A percentile compares a stretch with the other conserved stretches of the same genome.
These are phyloP conservation scores for Chelon auratus DNA, from an alignment of 2,797 vertebrate genomes.

Conservation along the genomic window DNA sequence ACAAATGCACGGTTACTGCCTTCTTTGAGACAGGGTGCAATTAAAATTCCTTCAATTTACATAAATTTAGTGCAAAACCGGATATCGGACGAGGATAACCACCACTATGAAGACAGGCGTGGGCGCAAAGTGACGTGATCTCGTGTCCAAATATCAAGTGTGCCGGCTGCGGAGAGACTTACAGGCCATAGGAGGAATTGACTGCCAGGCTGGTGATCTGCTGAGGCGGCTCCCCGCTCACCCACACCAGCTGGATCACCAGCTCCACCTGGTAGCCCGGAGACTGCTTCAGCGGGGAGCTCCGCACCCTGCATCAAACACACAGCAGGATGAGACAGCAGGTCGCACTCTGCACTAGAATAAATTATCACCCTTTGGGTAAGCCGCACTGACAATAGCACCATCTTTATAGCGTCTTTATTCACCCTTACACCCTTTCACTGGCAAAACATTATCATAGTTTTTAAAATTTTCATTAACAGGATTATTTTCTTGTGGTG, in stretches of 20 bases:
- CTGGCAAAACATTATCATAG: slow-evolving; percentile 29
- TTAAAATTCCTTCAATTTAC: neutral
- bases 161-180: slow-evolving; percentile 66
- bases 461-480: slow-evolving; percentile 18
- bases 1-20: neutral
- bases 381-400: slow-evolving; percentile 29
- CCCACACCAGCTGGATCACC: slow-evolving; percentile 97
- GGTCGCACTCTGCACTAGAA: slow-evolving; percentile 27
- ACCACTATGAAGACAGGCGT: neutral
- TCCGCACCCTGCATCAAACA: slow-evolving; percentile 90
- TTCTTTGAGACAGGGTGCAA: slow-evolving; percentile 16
- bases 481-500: slow-evolving; percentile 20
- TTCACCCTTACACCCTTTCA: slow-evolving; percentile 14
- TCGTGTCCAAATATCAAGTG: slow-evolving; percentile 18
- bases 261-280: slow-evolving; percentile 96
- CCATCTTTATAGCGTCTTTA: slow-evolving; percentile 15
- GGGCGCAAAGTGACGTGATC: neutral
- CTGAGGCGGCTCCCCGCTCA: slow-evolving; percentile 96
- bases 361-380: slow-evolving; percentile 31
- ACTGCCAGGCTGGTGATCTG: slow-evolving; percentile 96
- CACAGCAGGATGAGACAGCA: slow-evolving; percentile 51
- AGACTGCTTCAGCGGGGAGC: slow-evolving; percentile 94
- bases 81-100: neutral
- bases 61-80: slow-evolving; percentile 14
- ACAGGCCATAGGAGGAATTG: slow-evolving; percentile 97